Conservation (phyloP, 2,113 vertebrate species). For the Esox niger region DNA sequence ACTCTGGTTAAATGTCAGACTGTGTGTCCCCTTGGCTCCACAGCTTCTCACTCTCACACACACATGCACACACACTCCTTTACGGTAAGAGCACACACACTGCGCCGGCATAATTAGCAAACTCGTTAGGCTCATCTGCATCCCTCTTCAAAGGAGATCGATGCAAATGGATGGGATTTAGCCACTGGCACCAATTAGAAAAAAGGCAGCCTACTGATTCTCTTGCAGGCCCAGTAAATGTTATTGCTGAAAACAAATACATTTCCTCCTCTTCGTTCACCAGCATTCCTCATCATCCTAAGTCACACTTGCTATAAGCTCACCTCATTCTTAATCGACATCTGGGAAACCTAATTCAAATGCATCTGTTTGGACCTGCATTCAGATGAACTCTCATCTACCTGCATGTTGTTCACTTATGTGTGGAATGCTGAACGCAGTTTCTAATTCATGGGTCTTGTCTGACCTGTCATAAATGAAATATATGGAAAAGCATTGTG, state of each 20-base stretch:
- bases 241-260: conserved; percentile 36
- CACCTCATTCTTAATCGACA: background rate
- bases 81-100: conserved; percentile 42
- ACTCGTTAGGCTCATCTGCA: conserved; percentile 77
- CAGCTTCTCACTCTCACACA: conserved; percentile 6
- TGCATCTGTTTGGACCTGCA: background rate
- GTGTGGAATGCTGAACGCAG: background rate
- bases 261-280: conserved; percentile 15
- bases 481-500: too few relatives aligned
- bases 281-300: background rate
- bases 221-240: conserved; percentile 42
- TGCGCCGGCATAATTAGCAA: conserved; percentile 66
- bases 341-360: background rate
- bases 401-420: too few relatives aligned
- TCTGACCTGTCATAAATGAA: too few relatives aligned
- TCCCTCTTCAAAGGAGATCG: conserved; percentile 73
- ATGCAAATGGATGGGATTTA: conserved; percentile 74
- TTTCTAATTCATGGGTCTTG: background rate
- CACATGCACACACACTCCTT: conserved; percentile 23
- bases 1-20: conserved; percentile 21
- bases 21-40: background rate
- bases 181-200: conserved; percentile 68
- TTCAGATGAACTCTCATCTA: background rate
- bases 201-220: conserved; percentile 32
- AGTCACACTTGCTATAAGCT: background rate